Base-by-base conservation (phyloP, 2,113 vertebrate species). In the Oryzias curvinotus region DNA sequence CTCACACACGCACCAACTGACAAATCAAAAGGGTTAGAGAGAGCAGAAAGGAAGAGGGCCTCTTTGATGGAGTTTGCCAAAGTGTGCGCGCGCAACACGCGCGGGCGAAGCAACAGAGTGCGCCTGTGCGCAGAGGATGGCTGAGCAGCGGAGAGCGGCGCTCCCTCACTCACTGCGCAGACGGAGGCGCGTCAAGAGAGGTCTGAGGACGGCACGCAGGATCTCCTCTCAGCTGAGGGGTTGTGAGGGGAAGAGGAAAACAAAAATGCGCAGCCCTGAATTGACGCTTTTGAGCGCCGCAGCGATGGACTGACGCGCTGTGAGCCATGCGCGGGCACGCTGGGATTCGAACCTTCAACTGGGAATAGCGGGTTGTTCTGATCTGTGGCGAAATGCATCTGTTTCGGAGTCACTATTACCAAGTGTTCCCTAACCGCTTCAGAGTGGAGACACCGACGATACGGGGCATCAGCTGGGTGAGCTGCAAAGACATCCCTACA, bases 401-500 rank as follows among this genome's bases (percentile, higher is more conserved):
- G 67, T 93, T 96, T 81, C 91, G 95, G 77, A 96, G 90, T 90
- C 94, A 92, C 71, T 92, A 91, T 78, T 98, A 98, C 82, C 93
- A 91, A 81, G 91, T 98, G 80, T 91, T 93, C 71, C 92, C 95
- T 13, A 89, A 93, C 62, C 91, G 89, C 7, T 85, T 51, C 65
- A 80, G 87, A 14, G 79, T 65, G 73, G 88, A 88, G 5, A 84
- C 90, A 42, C 75, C 88, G 81, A 72, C 75, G 56, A 92, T 96
- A 72, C 91, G 92, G 80, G 95, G 95, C 30, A 93, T 97, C 80
- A 94, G 94, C 68, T 97, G 95, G 95, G 95, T 95, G 91, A 75
- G 90, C 56, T 30, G 55, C 10, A 13, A 36, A 12, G 12, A 36
- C 12, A 13, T 23, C 21, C 21, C 36, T 36, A 36, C 36, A 36